Conservation (phyloP, 2,797 vertebrate species). For the Leontopithecus rosalia region DNA sequence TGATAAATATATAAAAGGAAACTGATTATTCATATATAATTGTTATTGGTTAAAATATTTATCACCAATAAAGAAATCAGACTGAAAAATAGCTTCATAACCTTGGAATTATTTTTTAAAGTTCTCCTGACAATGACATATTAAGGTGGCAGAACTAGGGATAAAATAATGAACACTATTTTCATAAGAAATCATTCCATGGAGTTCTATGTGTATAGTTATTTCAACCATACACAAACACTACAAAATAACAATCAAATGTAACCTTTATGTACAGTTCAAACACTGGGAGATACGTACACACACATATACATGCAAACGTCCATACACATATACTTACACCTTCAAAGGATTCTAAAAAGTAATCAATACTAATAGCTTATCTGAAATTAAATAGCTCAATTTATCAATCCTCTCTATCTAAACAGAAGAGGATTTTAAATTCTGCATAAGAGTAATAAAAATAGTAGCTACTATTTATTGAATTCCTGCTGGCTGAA, state of each 20-base stretch:
- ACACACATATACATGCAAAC: neutral
- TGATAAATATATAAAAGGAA: neutral
- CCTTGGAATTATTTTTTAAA: slow-evolving; percentile 22
- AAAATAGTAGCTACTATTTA: slow-evolving; percentile 20
- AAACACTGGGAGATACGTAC: neutral
- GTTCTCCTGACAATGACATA: slow-evolving; percentile 17
- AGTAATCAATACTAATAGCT: neutral
- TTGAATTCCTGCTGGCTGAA: neutral
- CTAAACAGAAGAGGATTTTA: neutral
- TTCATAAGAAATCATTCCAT: neutral
- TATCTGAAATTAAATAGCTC: slow-evolving; percentile 10
- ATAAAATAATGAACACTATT: neutral
- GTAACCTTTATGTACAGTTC: neutral
- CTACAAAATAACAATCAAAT: neutral
- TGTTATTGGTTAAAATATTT: slow-evolving; percentile 39
- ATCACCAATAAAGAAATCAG: slow-evolving; percentile 12
- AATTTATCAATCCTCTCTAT: neutral
- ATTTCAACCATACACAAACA: neutral
- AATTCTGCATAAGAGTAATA: neutral
- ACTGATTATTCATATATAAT: neutral
- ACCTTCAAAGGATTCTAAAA: neutral
- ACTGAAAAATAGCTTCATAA: slow-evolving; percentile 35
- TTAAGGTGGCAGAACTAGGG: neutral
- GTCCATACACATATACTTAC: neutral
- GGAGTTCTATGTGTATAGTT: neutral